These are phyloP conservation scores for Ips nitidus DNA, from an alignment of 1,140 invertebrate species.

Conservation along the genomic window DNA sequence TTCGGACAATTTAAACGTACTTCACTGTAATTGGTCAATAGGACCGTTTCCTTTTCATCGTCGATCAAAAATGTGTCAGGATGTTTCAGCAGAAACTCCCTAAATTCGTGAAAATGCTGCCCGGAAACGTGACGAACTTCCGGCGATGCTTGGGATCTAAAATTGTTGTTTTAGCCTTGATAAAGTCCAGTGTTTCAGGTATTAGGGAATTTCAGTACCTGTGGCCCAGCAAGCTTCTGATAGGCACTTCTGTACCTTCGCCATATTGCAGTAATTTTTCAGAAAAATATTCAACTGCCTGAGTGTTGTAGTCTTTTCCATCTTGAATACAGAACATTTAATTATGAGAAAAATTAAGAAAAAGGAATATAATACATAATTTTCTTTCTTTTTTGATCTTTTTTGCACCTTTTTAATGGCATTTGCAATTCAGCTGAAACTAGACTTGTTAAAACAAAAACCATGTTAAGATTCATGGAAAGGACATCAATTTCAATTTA, in stretches of 20 bases:
- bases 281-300: slow-evolving; percentile 94
- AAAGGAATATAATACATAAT: slow-evolving; percentile 1
- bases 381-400: slow-evolving; percentile 2
- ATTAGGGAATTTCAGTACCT: slow-evolving; percentile 6
- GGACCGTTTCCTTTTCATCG: slow-evolving; percentile 78
- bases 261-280: slow-evolving; percentile 89
- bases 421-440: too few relatives aligned
- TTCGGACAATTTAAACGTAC: slow-evolving; percentile 45
- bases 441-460: too few relatives aligned
- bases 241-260: slow-evolving; percentile 86
- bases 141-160: slow-evolving; percentile 85
- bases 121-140: slow-evolving; percentile 94
- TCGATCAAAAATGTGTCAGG: slow-evolving; percentile 84
- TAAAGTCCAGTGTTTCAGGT: neutral
- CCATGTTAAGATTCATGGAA: too few relatives aligned
- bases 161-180: slow-evolving; percentile 28
- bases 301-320: slow-evolving; percentile 84
- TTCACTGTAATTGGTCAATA: slow-evolving; percentile 62
- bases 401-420: neutral
- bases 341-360: slow-evolving; percentile 2
- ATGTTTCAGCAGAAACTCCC: slow-evolving; percentile 84
- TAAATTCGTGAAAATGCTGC: slow-evolving; percentile 92
- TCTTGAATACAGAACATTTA: slow-evolving; percentile 47
- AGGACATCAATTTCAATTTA: too few relatives aligned
- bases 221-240: slow-evolving; percentile 90